These are phyloP conservation scores for Ibidorhyncha struthersii DNA, from an alignment of 2,113 vertebrate genomes.

Conservation along the genomic window DNA sequence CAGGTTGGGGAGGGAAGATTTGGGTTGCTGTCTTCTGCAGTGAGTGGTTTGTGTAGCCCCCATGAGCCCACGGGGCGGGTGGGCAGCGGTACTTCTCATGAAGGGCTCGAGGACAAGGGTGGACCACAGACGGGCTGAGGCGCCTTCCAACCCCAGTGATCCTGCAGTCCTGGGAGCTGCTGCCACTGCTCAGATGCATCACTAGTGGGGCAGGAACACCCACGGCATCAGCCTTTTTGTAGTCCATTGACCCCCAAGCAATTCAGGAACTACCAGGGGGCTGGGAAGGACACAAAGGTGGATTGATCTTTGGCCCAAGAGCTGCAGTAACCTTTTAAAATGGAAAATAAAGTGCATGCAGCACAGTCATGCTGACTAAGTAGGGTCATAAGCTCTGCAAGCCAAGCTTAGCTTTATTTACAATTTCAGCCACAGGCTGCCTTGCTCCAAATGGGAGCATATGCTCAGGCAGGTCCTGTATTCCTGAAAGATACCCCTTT, in stretches of 20 bases:
- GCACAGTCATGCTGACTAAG: neutral
- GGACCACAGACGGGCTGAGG: neutral
- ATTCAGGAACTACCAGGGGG: neutral
- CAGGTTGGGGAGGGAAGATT: neutral
- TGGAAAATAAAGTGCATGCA: neutral
- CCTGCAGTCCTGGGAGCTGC: neutral
- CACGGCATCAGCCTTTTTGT: neutral
- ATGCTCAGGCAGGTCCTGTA: neutral
- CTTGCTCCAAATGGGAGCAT: neutral
- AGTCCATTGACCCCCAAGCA: neutral
- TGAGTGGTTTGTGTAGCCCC: neutral
- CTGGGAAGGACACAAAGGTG: neutral
- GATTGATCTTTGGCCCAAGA: neutral
- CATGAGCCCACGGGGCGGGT: rapidly evolving
- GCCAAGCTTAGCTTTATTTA: neutral
- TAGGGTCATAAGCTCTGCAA: neutral
- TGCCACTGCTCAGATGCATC: neutral
- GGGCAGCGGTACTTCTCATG: neutral
- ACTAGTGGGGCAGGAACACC: neutral
- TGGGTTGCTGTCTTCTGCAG: neutral
- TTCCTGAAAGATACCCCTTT: neutral
- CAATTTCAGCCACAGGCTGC: neutral
- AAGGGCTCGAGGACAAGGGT: neutral
- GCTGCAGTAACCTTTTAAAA: neutral
- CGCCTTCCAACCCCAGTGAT: neutral